A percentile compares a stretch with the other conserved stretches of the same genome.
These are phyloP conservation scores for Mormyrus proboscirostris DNA, from an alignment of 2,797 vertebrate species.

Conservation along the genomic window DNA sequence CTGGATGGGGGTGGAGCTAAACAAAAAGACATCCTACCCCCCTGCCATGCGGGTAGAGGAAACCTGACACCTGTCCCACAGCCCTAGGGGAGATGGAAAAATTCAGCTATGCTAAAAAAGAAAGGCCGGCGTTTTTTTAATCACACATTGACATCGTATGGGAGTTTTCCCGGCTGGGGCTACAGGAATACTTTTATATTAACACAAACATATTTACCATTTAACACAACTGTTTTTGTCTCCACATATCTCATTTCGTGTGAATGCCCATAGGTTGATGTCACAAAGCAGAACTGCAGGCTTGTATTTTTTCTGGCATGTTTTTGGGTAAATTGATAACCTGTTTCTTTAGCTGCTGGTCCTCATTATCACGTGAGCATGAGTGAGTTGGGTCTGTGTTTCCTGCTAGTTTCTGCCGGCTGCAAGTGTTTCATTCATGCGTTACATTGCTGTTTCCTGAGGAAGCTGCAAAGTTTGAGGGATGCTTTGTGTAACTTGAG, in stretches of 20 bases:
- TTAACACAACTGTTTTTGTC: background rate
- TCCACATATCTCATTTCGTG: background rate
- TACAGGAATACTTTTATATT: background rate
- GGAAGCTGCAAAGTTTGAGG: background rate
- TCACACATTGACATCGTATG: background rate
- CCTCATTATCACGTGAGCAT: background rate
- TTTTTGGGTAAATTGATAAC: background rate
- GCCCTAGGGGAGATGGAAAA: slow-evolving; percentile 44
- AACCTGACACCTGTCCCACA: slow-evolving; percentile 37
- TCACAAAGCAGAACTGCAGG: background rate
- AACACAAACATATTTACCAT: background rate
- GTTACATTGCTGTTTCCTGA: background rate
- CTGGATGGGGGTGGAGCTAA: slow-evolving; percentile 22
- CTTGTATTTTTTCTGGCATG: background rate
- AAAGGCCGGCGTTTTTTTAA: background rate
- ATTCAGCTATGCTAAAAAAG: slow-evolving; percentile 44
- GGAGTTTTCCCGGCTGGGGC: background rate
- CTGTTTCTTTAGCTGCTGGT: background rate
- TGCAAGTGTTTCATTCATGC: background rate
- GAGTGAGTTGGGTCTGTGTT: no score
- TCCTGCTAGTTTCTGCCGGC: background rate
- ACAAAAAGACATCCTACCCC: slow-evolving; percentile 19
- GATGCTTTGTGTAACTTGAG: background rate
- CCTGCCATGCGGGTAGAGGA: slow-evolving; percentile 29
- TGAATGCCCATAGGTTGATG: background rate